These are phyloP conservation scores for Acholoe squamosa DNA, from an alignment of 2,888 invertebrate species.

Conservation along the genomic window DNA sequence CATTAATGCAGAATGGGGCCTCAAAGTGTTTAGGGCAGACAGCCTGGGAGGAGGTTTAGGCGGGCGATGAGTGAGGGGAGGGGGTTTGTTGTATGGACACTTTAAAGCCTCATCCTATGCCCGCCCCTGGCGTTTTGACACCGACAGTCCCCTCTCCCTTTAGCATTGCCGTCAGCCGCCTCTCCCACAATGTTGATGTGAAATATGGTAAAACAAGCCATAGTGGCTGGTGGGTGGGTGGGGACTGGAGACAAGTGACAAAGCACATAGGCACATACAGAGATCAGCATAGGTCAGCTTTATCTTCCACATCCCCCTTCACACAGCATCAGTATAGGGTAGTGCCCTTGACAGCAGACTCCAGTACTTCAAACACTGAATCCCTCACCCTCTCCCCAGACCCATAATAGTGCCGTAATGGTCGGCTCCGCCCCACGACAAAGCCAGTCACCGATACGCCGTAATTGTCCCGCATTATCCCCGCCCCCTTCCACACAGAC, in stretches of 20 bases:
- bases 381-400: background rate
- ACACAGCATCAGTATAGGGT: too few relatives aligned
- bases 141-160: background rate
- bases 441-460: constrained; percentile 53
- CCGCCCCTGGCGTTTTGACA: constrained; percentile 21
- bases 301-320: background rate
- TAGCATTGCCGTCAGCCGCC: background rate
- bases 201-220: background rate
- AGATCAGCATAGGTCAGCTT: background rate
- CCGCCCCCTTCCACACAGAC: background rate
- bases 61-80: background rate
- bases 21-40: too few relatives aligned
- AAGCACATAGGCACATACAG: background rate
- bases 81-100: background rate
- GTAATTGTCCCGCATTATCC: constrained; percentile 55
- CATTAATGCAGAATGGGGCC: background rate
- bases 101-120: background rate
- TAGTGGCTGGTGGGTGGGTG: background rate
- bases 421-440: constrained; percentile 12
- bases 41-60: background rate
- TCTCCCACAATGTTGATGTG: constrained; percentile 4
- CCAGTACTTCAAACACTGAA: constrained; percentile 42
- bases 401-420: constrained; percentile 42
- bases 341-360: background rate
- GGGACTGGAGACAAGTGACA: background rate